Base-by-base conservation (phyloP, 2,888 invertebrate species). In the Tipula lateralis region DNA sequence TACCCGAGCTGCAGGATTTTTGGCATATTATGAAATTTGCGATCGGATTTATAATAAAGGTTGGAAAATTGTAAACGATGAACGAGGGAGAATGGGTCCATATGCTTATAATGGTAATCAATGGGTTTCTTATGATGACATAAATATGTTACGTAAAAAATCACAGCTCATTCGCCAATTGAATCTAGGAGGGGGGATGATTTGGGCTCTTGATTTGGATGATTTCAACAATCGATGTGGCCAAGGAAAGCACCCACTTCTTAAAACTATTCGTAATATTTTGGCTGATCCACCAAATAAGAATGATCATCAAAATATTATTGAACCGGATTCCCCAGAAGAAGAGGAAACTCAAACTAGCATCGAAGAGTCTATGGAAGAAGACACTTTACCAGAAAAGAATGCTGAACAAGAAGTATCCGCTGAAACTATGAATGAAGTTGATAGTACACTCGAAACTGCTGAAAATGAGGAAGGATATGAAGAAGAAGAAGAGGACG, bases 11-110 rank as follows among this genome's bases (percentile, higher is more conserved):
- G 94, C 95, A 36, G 97, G 97, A 29, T 97, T 97, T 89, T 90
- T 97, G 84, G 94, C 97, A 0, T 97, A 97, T 87, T 97, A 97
- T 88, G 97, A 97, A 94, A 96, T 97, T 87, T 97, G 97, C 88
- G 94, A 96, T 86, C 93, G 95, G 85, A 92, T 97, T 12, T 93
- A 93, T 86, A 93, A 94, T 86, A 93, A 93, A 85, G 95, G 94
- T 1, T 96, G 96, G 95, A 94, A 92, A 2, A 94, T 96, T 0
- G 94, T 96, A 0, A 93, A 96, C 88, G 96, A 97, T 88, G 92
- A 94, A 0, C 90, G 93, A 84, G 92, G 93, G 13, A 92, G 96
- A 83, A 95, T 97, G 93, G 97, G 97, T 3, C 97, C 97, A 0
- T 97, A 95, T 87, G 96, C 97, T 0, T 95, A 94, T 88, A 95